Percentiles rank a stretch among this genome's conserved stretches.
These are phyloP conservation scores for Carduelis carduelis DNA, from an alignment of 2,797 vertebrate genomes.

Conservation along the genomic window DNA sequence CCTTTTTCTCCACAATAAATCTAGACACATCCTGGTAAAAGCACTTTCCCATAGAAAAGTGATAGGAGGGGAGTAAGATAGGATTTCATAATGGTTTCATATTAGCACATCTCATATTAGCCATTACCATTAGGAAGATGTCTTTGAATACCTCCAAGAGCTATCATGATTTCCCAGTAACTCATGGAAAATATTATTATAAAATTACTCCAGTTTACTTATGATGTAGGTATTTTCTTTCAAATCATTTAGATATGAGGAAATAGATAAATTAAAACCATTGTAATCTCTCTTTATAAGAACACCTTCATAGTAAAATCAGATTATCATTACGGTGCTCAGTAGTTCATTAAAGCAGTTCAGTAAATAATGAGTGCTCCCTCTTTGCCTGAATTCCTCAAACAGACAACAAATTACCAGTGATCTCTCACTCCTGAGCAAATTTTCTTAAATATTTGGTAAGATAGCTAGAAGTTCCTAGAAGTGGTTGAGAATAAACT, in stretches of 20 bases:
- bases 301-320: not conserved
- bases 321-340: not conserved
- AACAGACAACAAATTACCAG: not conserved
- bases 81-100: not conserved
- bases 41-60: not conserved
- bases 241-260: not conserved
- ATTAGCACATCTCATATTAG: not conserved
- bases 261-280: not conserved
- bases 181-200: not conserved
- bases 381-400: not conserved
- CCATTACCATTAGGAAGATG: not conserved
- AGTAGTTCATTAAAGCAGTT: not conserved
- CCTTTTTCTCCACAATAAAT: not conserved
- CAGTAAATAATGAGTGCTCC: not conserved
- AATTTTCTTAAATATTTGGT: conserved; percentile 19
- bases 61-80: not conserved
- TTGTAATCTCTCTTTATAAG: not conserved
- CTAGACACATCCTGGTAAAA: not conserved
- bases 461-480: not conserved
- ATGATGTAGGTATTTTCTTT: not conserved
- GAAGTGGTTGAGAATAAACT: conserved; percentile 10
- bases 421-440: not conserved
- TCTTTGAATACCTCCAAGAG: not conserved
- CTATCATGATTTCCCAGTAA: not conserved
- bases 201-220: not conserved